Evolutionary conservation across 1,140 invertebrate genomes (phyloP), one percentile per base, ranked within the genome.

Genomic region (Magallana gigas): DNA sequence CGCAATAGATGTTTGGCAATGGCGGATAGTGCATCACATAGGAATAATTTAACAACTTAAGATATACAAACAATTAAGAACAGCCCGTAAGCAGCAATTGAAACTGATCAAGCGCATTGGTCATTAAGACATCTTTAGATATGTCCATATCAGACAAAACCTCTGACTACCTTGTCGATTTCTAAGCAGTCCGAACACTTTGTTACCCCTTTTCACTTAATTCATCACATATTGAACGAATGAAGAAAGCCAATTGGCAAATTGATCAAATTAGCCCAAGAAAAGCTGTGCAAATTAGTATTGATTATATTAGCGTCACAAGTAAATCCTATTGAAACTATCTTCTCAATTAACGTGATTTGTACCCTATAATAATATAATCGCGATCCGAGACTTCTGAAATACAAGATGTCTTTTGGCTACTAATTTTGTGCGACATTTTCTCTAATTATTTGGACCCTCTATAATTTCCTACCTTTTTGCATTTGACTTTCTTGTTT

Each of bases 401-500:
- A 71, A 23, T 71, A 23, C 64, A 23, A 23, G 16, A 71, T 71
- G 64, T 71, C 64, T 71, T 29, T 76, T 76, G 9, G 68, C 23
- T 12, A 29, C 11, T 76, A 76, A 76, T 76, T 76, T 76, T 76
- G 23, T 5, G 68, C 18, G 68, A 76, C 29, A 76, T 76, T 14
- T 76, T 76, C 11, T 76, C 68, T 76, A 76, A 76, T 76, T 11
- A 76, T 76, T 76, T 18, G 23, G 29, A 36, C 18, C 36, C 23
- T 12, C 23, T 76, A 6, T 36, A 76, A 76, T 76, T 29, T 56
- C 92, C 91, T 92, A 95, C 95, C 98, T 97, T 99, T 99, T 93
- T 98, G 98, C 96, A 98, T 96, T 95, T 99, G 98, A 95, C 98
- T 99, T 94, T 99, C 98, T 92, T 99, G 98, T 95, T 99, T 99